Conservation (phyloP, 2,797 vertebrate species). For the Pogoniulus pusillus region DNA sequence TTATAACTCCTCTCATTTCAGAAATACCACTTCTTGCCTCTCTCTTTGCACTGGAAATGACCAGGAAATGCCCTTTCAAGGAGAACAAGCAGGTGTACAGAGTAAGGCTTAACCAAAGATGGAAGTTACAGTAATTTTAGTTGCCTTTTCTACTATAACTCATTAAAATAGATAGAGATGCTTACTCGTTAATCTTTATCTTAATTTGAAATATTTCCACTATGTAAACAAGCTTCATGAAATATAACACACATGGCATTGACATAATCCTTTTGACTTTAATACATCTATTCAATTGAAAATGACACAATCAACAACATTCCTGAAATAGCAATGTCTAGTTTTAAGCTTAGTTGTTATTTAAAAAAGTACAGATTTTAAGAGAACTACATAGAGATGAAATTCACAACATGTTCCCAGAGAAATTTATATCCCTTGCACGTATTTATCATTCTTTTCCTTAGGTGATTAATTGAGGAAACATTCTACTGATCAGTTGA, state of each 20-base stretch:
- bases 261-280: not conserved
- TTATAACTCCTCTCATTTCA: not conserved
- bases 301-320: not conserved
- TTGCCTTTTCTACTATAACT: not conserved
- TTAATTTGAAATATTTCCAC: not conserved
- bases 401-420: not conserved
- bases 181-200: not conserved
- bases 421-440: not conserved
- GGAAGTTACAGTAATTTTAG: not conserved
- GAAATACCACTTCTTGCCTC: not conserved
- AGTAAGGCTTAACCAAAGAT: not conserved
- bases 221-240: not conserved
- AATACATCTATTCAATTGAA: not conserved
- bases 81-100: not conserved
- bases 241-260: rapidly evolving
- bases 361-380: conserved; percentile 15
- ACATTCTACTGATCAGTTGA: not conserved
- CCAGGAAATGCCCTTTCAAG: not conserved
- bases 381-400: not conserved
- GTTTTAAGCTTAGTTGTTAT: conserved; percentile 20
- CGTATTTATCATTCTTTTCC: not conserved
- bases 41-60: not conserved
- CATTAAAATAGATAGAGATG: not conserved
- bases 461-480: not conserved
- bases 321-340: not conserved